phyloP scores from a whole-genome alignment of 2,797 vertebrate species.

The Sebastes paucispinis region DNA sequence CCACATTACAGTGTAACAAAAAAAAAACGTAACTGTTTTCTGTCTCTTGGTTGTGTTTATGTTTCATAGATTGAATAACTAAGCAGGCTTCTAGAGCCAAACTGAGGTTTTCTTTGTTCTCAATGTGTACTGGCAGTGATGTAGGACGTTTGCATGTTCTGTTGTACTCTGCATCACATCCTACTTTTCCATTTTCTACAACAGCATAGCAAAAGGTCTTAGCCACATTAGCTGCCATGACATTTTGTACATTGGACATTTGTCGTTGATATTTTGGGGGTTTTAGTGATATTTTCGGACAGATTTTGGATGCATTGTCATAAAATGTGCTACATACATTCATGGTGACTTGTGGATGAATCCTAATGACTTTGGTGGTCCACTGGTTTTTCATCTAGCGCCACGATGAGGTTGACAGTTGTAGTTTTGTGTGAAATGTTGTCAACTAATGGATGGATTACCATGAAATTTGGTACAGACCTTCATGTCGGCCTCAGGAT shows the following conservation, averaged over 20 bases:
- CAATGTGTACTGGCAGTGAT: background rate
- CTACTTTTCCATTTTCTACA: background rate
- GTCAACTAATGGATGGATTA: too few species aligned
- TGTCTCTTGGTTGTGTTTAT: constrained; percentile 2
- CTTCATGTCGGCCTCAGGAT: too few species aligned
- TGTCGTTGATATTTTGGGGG: background rate
- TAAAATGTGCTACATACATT: too few species aligned
- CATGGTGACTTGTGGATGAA: too few species aligned
- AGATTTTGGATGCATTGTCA: background rate
- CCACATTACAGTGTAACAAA: background rate
- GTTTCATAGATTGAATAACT: constrained; percentile 23
- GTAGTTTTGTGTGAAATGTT: too few species aligned
- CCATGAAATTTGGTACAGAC: too few species aligned
- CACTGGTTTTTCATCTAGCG: too few species aligned
- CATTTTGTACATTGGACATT: background rate
- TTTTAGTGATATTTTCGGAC: background rate
- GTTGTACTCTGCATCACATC: background rate
- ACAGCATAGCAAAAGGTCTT: background rate
- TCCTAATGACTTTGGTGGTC: too few species aligned
- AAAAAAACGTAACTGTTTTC: background rate
- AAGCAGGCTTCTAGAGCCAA: background rate
- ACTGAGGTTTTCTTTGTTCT: background rate
- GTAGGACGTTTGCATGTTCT: background rate
- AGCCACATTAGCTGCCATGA: background rate
- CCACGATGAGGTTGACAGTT: too few species aligned